phyloP scores from a whole-genome alignment of 2,113 vertebrate genomes.

The Himantopus leucocephalus region DNA sequence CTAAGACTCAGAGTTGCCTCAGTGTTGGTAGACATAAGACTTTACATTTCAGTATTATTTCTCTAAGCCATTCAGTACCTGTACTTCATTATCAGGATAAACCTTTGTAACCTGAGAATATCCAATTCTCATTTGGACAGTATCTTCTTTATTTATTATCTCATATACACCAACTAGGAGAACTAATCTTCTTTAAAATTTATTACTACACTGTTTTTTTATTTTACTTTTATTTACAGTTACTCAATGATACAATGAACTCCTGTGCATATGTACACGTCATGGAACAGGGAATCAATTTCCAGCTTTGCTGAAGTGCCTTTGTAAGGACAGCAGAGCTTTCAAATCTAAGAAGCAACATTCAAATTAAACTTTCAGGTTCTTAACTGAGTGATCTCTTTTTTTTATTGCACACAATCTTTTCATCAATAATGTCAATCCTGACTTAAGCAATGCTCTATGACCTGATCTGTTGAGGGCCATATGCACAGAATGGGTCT shows the following conservation, averaged over 20 bases:
- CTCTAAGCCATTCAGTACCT: background rate
- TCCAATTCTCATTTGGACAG: background rate
- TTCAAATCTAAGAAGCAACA: conserved; percentile 53
- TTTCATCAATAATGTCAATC: background rate
- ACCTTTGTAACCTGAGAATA: background rate
- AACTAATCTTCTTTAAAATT: background rate
- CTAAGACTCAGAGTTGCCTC: background rate
- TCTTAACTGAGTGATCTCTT: background rate
- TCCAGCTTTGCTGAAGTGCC: background rate
- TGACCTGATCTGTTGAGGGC: background rate
- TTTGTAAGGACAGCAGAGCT: background rate
- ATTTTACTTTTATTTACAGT: background rate
- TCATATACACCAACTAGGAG: background rate
- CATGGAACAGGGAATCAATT: background rate
- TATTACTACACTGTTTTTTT: background rate
- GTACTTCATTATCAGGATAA: background rate
- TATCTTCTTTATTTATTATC: background rate
- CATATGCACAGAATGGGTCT: background rate
- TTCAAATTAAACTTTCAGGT: background rate
- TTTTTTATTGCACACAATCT: background rate
- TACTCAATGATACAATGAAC: background rate
- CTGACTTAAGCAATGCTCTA: background rate
- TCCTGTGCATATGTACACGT: background rate
- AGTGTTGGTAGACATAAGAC: background rate
- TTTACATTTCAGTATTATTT: background rate